These are phyloP conservation scores for Conomelus anceps DNA, from an alignment of 2,888 invertebrate genomes.

Conservation along the genomic window DNA sequence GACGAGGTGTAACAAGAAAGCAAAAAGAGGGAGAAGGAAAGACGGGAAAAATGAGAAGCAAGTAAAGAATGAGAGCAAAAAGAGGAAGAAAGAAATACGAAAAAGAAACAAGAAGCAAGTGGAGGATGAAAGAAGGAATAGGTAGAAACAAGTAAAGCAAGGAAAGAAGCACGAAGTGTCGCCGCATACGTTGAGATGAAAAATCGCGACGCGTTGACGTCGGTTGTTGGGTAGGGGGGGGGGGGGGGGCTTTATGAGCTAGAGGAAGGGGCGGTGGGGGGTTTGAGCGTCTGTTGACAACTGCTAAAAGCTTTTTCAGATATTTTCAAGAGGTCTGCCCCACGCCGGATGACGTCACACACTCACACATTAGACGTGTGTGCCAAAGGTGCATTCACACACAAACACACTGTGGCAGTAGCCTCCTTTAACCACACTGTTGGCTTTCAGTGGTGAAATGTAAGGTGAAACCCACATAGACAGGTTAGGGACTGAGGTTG, in stretches of 20 bases:
- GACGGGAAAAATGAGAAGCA: background rate
- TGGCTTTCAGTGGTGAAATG: no score
- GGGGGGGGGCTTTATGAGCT: background rate
- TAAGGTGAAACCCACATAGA: no score
- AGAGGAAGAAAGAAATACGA: background rate
- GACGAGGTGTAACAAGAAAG: background rate
- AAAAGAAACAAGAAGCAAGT: background rate
- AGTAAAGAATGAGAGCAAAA: background rate
- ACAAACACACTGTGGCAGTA: no score
- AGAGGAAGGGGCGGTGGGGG: background rate
- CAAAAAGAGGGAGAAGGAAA: background rate
- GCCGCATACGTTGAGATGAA: background rate
- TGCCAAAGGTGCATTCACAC: no score
- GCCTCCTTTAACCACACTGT: no score
- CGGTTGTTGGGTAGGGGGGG: background rate
- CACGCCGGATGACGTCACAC: no score
- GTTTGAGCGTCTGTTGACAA: background rate
- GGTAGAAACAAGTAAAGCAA: background rate
- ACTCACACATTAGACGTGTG: no score
- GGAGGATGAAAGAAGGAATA: background rate
- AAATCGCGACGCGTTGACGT: background rate
- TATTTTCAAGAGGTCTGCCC: background rate
- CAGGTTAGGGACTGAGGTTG: no score
- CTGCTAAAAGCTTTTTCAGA: conserved; percentile 11
- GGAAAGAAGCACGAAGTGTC: background rate